phyloP scores from a whole-genome alignment of 2,113 vertebrate species.

The Ammodytes dubius region DNA sequence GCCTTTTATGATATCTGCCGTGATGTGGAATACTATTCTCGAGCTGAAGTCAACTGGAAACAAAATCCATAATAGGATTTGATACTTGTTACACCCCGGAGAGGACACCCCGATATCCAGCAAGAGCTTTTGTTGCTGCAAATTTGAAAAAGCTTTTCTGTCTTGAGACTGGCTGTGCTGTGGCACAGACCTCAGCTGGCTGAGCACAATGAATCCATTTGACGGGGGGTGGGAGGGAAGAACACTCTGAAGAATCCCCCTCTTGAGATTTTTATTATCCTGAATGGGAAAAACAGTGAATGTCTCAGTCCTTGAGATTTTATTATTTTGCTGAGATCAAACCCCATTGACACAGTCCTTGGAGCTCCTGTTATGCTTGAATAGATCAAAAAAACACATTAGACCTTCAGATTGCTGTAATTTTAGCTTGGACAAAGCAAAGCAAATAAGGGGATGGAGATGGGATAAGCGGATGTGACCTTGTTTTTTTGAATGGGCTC shows the following conservation, averaged over 20 bases:
- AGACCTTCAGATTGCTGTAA: conserved; percentile 48
- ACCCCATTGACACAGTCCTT: conserved; percentile 53
- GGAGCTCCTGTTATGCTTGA: conserved; percentile 37
- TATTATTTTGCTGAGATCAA: conserved; percentile 61
- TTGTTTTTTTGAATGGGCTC: conserved; percentile 21
- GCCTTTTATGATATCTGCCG: conserved; percentile 52
- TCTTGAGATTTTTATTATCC: conserved; percentile 64
- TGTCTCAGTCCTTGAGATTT: conserved; percentile 56
- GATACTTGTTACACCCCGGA: conserved; percentile 56
- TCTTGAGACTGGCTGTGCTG: conserved; percentile 34
- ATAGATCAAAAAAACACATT: conserved; percentile 52
- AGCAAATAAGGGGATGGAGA: conserved; percentile 22
- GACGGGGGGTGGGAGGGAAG: background rate
- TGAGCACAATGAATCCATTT: conserved; percentile 52
- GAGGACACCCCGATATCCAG: conserved; percentile 60
- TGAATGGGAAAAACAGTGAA: conserved; percentile 49
- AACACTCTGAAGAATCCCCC: conserved; percentile 37
- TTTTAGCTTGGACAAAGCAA: conserved; percentile 49
- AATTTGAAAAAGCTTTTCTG: conserved; percentile 52
- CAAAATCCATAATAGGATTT: conserved; percentile 65
- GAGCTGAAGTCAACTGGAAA: conserved; percentile 70
- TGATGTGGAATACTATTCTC: conserved; percentile 43
- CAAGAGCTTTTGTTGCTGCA: conserved; percentile 41
- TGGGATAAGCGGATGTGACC: conserved; percentile 30
- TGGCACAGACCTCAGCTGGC: conserved; percentile 60